Evolutionary conservation across 2,113 vertebrate species (phyloP).

Genomic region (Heloderma charlesbogerti): DNA sequence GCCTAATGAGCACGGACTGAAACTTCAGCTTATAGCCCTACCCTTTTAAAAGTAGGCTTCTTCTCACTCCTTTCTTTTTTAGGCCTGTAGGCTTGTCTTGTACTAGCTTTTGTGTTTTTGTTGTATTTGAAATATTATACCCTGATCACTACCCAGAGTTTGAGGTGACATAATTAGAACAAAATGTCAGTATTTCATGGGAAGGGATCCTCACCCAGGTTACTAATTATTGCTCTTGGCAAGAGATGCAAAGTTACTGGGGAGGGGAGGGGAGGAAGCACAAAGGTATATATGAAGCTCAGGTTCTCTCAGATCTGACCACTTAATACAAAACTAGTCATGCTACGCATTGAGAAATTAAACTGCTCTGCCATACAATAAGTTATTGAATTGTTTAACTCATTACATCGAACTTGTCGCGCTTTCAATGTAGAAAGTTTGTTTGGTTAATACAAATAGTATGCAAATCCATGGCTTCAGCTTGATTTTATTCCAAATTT

Average conservation of each 20-base stretch:
- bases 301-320: neutral
- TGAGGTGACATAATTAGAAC: neutral
- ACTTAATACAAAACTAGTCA: neutral
- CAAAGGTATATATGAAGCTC: neutral
- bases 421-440: neutral
- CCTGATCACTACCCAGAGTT: neutral
- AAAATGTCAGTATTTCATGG: neutral
- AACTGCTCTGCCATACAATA: neutral
- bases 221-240: neutral
- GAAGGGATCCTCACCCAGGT: neutral
- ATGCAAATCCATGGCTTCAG: neutral
- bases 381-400: neutral
- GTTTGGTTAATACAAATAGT: neutral
- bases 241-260: neutral
- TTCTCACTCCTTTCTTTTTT: neutral
- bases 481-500: constrained; percentile 45
- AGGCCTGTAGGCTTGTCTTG: neutral
- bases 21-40: neutral
- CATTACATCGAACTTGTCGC: neutral
- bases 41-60: neutral
- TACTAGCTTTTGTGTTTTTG: neutral
- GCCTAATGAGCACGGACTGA: neutral
- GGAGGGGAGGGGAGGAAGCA: no score
- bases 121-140: neutral
- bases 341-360: neutral